phyloP scores from a whole-genome alignment of 2,888 invertebrate genomes.

The Adela reaumurella region DNA sequence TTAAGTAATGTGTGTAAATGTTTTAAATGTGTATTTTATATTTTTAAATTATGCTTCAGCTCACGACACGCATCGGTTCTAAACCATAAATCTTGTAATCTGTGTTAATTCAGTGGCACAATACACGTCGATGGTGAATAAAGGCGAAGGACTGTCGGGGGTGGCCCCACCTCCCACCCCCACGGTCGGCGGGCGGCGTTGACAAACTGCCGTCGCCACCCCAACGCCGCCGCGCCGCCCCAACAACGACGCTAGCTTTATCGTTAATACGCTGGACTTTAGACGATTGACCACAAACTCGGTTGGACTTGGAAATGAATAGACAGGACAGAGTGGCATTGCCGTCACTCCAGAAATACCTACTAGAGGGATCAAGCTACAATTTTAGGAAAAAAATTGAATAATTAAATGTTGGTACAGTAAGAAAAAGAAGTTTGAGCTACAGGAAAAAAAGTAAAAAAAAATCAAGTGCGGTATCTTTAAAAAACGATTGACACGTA shows the following conservation, averaged over 20 bases:
- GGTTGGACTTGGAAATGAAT: neutral
- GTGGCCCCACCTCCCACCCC: neutral
- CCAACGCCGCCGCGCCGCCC: neutral
- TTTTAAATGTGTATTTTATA: no score
- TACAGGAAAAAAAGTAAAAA: no score
- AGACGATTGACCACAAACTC: neutral
- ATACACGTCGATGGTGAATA: conserved; percentile 45
- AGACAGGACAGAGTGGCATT: neutral
- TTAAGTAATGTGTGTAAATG: no score
- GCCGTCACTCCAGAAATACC: no score
- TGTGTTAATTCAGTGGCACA: conserved; percentile 19
- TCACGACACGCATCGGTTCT: no score
- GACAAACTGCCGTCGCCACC: neutral
- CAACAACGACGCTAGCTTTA: neutral
- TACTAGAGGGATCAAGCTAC: no score
- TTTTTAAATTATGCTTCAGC: no score
- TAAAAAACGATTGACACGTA: no score
- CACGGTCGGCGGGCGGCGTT: neutral
- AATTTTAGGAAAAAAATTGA: no score
- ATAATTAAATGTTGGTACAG: no score
- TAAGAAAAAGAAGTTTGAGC: no score
- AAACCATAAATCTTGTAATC: neutral
- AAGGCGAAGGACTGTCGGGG: conserved; percentile 15
- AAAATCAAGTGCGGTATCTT: no score
- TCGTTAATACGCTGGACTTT: neutral